Percentiles rank a stretch among this genome's conserved stretches.
Evolutionary conservation across 2,797 vertebrate genomes (phyloP).

Genomic region (Sebastes steindachneri): DNA sequence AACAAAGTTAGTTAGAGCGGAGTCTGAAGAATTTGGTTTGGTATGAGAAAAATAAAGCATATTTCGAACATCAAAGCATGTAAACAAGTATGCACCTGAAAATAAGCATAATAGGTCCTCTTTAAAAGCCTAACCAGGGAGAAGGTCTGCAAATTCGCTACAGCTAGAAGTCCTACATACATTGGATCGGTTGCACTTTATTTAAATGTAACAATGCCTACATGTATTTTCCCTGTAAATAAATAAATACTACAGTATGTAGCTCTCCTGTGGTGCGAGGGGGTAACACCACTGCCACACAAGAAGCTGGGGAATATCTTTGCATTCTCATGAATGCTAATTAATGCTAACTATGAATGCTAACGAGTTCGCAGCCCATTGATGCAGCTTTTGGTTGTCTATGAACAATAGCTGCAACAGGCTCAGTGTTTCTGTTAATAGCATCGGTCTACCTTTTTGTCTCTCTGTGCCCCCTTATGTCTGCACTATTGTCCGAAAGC

Average conservation of each 20-base stretch:
- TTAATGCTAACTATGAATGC: constrained; percentile 37
- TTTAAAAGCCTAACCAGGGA: too few species aligned
- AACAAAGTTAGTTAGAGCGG: too few species aligned
- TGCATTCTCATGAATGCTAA: constrained; percentile 42
- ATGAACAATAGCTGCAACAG: not conserved
- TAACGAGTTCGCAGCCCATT: constrained; percentile 9
- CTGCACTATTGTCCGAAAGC: not conserved
- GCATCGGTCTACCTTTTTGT: not conserved
- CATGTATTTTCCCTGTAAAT: too few species aligned
- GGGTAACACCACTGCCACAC: not conserved
- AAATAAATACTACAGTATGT: not conserved
- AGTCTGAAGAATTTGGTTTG: too few species aligned
- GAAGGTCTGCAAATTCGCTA: too few species aligned
- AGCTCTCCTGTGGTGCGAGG: not conserved
- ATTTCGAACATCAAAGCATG: too few species aligned
- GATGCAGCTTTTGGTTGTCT: not conserved
- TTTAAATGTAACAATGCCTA: too few species aligned
- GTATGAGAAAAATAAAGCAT: too few species aligned
- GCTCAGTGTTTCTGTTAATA: not conserved
- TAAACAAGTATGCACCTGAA: too few species aligned
- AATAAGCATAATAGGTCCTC: too few species aligned
- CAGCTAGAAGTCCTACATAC: too few species aligned
- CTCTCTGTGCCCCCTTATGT: not conserved
- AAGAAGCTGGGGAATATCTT: constrained; percentile 15
- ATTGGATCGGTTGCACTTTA: too few species aligned